Percentiles rank a stretch among this genome's conserved stretches.
phyloP scores from a whole-genome alignment of 2,797 vertebrate species.

The Notoglanidium macrostoma region DNA sequence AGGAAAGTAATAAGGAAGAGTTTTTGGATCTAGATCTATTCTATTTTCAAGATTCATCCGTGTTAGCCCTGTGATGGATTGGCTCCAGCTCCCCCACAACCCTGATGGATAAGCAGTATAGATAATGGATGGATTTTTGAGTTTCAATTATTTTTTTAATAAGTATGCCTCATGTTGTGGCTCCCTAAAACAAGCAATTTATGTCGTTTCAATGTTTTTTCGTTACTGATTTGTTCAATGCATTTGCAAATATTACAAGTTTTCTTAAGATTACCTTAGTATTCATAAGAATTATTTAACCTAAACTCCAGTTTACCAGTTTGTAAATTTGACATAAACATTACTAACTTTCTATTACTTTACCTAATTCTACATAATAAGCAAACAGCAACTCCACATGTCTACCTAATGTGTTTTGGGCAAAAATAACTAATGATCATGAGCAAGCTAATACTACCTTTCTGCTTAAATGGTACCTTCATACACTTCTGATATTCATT shows the following conservation, averaged over 20 bases:
- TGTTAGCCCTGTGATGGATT: no score
- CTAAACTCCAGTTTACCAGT: neutral
- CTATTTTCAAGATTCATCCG: neutral
- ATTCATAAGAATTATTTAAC: neutral
- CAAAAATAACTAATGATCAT: neutral
- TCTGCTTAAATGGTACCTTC: neutral
- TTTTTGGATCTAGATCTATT: neutral
- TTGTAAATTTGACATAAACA: neutral
- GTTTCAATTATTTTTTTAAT: neutral
- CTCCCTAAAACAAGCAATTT: neutral
- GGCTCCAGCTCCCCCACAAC: no score
- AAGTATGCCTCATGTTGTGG: neutral
- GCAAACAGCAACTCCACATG: neutral
- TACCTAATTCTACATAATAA: neutral
- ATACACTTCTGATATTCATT: neutral
- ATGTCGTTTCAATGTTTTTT: neutral
- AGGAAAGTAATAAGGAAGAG: neutral
- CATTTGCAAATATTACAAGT: neutral
- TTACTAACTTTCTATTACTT: neutral
- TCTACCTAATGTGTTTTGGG: neutral
- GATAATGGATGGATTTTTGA: neutral
- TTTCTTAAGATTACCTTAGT: neutral
- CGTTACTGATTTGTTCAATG: neutral
- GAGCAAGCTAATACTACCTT: neutral
- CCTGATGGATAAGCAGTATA: no score